phyloP scores from a whole-genome alignment of 2,113 vertebrate species.

The Calidris pugnax region DNA sequence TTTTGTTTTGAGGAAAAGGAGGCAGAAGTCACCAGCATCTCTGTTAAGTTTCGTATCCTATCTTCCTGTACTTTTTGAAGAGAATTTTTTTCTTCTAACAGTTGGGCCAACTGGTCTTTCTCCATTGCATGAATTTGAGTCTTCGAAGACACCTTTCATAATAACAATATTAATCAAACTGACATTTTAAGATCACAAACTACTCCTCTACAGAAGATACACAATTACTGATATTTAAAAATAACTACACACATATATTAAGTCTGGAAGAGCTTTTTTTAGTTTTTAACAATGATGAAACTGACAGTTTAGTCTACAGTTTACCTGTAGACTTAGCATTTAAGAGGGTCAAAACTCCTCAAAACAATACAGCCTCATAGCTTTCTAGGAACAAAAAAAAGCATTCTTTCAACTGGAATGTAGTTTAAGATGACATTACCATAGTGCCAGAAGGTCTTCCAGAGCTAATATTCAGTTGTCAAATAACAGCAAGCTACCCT shows the following conservation, averaged over 20 bases:
- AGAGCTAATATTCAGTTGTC: not conserved
- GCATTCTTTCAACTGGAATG: not conserved
- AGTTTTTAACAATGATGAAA: not conserved
- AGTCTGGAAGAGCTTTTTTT: not conserved
- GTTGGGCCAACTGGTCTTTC: conserved; percentile 85
- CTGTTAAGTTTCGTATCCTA: conserved; percentile 86
- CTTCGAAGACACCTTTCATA: conserved; percentile 83
- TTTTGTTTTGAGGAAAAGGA: conserved; percentile 69
- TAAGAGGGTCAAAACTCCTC: not conserved
- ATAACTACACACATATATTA: not conserved
- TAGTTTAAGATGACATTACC: not conserved
- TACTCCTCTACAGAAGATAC: not conserved
- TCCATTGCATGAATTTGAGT: conserved; percentile 88
- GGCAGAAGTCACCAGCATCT: conserved; percentile 87
- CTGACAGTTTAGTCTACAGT: not conserved
- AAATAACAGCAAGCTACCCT: not conserved
- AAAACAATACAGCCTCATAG: not conserved
- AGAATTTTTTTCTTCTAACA: conserved; percentile 90
- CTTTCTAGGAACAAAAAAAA: not conserved
- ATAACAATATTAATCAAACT: not conserved
- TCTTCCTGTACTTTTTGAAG: conserved; percentile 91
- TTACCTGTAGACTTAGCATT: not conserved
- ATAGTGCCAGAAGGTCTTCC: not conserved
- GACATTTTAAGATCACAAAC: not conserved
- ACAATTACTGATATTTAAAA: not conserved